phyloP scores from a whole-genome alignment of 1,140 invertebrate species.

The Pseudachorutes palmiensis region DNA sequence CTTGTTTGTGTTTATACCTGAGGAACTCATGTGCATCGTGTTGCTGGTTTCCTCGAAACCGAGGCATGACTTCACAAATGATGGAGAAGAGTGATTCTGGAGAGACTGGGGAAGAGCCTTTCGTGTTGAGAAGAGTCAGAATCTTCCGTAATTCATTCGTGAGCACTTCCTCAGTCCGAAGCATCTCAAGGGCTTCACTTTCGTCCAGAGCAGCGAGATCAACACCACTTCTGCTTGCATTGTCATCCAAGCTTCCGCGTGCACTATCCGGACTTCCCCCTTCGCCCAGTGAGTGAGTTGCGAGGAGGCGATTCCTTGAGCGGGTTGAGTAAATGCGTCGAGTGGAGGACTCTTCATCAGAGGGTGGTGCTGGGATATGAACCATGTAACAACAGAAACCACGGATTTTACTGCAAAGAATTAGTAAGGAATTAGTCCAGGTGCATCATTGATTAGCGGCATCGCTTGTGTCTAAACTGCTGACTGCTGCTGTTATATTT shows the following conservation, averaged over 20 bases:
- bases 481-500: too few species aligned
- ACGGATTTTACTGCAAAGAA: slow-evolving; percentile 62
- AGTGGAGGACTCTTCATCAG: not conserved
- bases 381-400: slow-evolving; percentile 76
- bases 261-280: not conserved
- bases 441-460: too few species aligned
- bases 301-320: not conserved
- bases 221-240: too few species aligned
- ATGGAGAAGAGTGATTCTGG: slow-evolving; percentile 71
- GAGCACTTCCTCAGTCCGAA: slow-evolving; percentile 46
- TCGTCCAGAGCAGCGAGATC: not conserved
- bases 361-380: slow-evolving; percentile 54
- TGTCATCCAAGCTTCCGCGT: too few species aligned
- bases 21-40: slow-evolving; percentile 81
- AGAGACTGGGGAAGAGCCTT: slow-evolving; percentile 62
- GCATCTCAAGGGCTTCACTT: not conserved
- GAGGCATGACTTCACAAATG: slow-evolving; percentile 76
- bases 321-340: slow-evolving; percentile 5
- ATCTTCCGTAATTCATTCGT: slow-evolving; percentile 72
- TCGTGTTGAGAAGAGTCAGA: slow-evolving; percentile 61
- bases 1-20: too few species aligned
- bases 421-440: slow-evolving; percentile 26
- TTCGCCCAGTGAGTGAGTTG: not conserved
- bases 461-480: too few species aligned
- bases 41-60: slow-evolving; percentile 76